These are phyloP conservation scores for Falco concolor DNA, from an alignment of 2,797 vertebrate genomes.

Conservation along the genomic window DNA sequence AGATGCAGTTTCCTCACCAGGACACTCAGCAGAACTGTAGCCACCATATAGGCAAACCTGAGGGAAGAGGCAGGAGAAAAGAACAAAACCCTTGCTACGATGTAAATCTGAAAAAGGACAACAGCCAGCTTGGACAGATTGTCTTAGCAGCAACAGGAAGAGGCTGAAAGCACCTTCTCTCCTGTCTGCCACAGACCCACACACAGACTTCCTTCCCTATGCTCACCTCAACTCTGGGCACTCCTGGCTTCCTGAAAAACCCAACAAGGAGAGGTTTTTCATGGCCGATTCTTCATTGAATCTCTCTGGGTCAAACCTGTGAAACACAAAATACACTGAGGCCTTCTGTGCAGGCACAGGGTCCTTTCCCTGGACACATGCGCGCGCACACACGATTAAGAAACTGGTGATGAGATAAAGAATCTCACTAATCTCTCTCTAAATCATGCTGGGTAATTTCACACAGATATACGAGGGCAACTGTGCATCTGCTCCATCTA, in stretches of 20 bases:
- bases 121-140: neutral
- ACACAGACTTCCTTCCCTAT: neutral
- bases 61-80: neutral
- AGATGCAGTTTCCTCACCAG: slow-evolving; percentile 84
- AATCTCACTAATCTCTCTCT: neutral
- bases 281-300: slow-evolving; percentile 83
- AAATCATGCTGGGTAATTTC: neutral
- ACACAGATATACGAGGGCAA: neutral
- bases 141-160: neutral
- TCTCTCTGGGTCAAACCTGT: slow-evolving; percentile 90
- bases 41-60: slow-evolving; percentile 91
- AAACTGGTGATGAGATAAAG: neutral
- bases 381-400: fast-evolving
- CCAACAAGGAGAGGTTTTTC: slow-evolving; percentile 87
- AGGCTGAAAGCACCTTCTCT: neutral
- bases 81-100: neutral
- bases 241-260: slow-evolving; percentile 90
- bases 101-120: neutral
- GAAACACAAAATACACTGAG: neutral
- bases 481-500: neutral
- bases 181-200: neutral
- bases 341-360: neutral
- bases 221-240: slow-evolving; percentile 91
- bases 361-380: neutral
- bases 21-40: slow-evolving; percentile 84